A percentile compares a stretch with the other conserved stretches of the same genome.
Evolutionary conservation across 2,888 invertebrate genomes (phyloP).

Genomic region (Tortricodes alternella): DNA sequence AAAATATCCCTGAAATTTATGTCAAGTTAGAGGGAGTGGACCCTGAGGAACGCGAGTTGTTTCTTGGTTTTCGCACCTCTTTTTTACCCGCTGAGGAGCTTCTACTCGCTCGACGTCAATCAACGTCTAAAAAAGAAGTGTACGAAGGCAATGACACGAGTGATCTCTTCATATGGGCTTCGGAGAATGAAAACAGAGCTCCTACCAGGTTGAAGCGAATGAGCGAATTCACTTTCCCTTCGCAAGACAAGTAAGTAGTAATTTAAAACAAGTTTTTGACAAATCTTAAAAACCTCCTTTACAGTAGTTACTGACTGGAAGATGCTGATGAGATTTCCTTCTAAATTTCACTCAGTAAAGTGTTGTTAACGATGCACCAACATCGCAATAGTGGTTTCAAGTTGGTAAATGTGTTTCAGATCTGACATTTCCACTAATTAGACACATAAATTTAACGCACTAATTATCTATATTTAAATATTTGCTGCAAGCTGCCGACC

Average conservation of each 20-base stretch:
- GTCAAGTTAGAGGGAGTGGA: slow-evolving; percentile 66
- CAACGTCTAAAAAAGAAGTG: slow-evolving; percentile 42
- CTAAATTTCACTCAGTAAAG: too few relatives aligned
- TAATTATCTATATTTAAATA: too few relatives aligned
- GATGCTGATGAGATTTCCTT: too few relatives aligned
- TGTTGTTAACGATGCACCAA: too few relatives aligned
- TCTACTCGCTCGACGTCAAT: slow-evolving; percentile 59
- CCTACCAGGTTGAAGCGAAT: slow-evolving; percentile 63
- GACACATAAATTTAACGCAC: too few relatives aligned
- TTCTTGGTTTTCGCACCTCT: slow-evolving; percentile 84
- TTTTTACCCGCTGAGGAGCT: slow-evolving; percentile 82
- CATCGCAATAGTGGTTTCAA: too few relatives aligned
- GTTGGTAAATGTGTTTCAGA: too few relatives aligned
- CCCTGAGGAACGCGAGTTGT: slow-evolving; percentile 82
- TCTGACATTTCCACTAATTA: too few relatives aligned
- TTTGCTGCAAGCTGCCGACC: too few relatives aligned
- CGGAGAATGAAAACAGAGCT: slow-evolving; percentile 39
- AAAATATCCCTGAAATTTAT: slow-evolving; percentile 64
- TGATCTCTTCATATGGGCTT: slow-evolving; percentile 59
- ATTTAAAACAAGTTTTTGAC: too few relatives aligned
- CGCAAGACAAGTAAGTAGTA: slow-evolving; percentile 65
- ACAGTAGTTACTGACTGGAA: too few relatives aligned
- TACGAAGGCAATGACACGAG: slow-evolving; percentile 57
- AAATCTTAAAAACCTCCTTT: too few relatives aligned
- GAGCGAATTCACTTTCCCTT: slow-evolving; percentile 56